Evolutionary conservation across 1,140 invertebrate species (phyloP).

Genomic region (Oryzaephilus surinamensis): DNA sequence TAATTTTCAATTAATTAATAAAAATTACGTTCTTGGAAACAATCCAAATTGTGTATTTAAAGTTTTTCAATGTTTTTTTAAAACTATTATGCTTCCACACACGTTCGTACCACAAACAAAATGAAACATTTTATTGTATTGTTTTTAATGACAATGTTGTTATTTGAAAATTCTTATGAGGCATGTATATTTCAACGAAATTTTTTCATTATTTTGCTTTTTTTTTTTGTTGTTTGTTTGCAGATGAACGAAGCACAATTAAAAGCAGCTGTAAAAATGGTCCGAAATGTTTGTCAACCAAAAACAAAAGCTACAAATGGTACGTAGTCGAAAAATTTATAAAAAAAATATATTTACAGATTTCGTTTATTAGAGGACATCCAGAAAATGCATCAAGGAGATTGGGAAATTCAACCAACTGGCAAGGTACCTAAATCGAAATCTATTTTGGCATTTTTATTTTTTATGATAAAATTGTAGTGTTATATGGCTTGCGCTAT

Average conservation of each 20-base stretch:
- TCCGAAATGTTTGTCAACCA: constrained; percentile 31
- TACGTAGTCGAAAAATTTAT: constrained; percentile 15
- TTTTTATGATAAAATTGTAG: constrained; percentile 15
- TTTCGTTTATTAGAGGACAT: constrained; percentile 22
- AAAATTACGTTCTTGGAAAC: too few relatives aligned
- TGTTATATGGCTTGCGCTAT: constrained; percentile 44
- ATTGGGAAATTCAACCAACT: constrained; percentile 21
- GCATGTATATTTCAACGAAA: too few relatives aligned
- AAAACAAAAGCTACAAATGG: constrained; percentile 30
- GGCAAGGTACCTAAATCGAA: constrained; percentile 17
- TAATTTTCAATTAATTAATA: too few relatives aligned
- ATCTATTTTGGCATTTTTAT: too few relatives aligned
- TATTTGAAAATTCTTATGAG: too few relatives aligned
- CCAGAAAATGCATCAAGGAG: constrained; percentile 27
- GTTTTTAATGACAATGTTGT: too few relatives aligned
- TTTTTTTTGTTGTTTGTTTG: too few relatives aligned
- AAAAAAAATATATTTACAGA: constrained; percentile 6
- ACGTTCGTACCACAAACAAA: too few relatives aligned
- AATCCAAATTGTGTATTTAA: too few relatives aligned
- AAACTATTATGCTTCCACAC: too few relatives aligned
- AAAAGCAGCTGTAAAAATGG: constrained; percentile 26
- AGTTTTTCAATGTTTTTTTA: too few relatives aligned
- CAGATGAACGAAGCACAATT: constrained; percentile 32
- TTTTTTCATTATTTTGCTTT: constrained; percentile 14
- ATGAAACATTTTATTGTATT: too few relatives aligned